phyloP scores from a whole-genome alignment of 92 coral and sea anemone species.

The Epizoanthus rinbou region DNA sequence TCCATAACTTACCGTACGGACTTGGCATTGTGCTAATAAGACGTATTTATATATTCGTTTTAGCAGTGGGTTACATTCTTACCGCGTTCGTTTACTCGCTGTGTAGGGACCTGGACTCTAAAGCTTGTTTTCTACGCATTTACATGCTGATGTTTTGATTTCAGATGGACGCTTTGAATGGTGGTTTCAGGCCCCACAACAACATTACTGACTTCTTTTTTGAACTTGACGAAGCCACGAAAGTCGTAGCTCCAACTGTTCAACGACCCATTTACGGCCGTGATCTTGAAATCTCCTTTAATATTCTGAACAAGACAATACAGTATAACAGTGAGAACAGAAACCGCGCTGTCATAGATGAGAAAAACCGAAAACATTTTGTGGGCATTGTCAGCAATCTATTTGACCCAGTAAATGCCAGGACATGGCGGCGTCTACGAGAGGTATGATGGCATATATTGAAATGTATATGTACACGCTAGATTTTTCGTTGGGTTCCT shows the following conservation, averaged over 20 bases:
- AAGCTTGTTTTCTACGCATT: too few species aligned
- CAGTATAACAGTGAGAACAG: slow-evolving; percentile 1
- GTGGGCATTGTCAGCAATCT: slow-evolving; percentile 30
- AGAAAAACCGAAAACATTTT: neutral
- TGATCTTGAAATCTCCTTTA: slow-evolving; percentile 23
- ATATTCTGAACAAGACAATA: slow-evolving; percentile 11
- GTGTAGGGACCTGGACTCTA: too few species aligned
- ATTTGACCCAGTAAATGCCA: slow-evolving; percentile 18
- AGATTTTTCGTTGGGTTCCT: too few species aligned
- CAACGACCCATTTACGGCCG: slow-evolving; percentile 30
- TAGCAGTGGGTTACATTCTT: too few species aligned
- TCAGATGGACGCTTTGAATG: slow-evolving; percentile 29
- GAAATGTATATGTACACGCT: too few species aligned
- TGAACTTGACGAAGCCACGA: slow-evolving; percentile 26
- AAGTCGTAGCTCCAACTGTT: neutral
- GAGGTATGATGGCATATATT: slow-evolving; percentile 3
- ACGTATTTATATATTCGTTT: too few species aligned
- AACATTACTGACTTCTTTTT: slow-evolving; percentile 6
- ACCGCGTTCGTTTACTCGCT: too few species aligned
- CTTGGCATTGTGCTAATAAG: too few species aligned
- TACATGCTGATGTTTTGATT: neutral
- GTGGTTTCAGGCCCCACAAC: slow-evolving; percentile 29
- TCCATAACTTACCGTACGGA: too few species aligned
- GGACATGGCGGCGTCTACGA: slow-evolving; percentile 33
- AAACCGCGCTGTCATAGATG: slow-evolving; percentile 3